Conservation (phyloP, 2,888 invertebrate species). For the Agrypnus murinus region DNA sequence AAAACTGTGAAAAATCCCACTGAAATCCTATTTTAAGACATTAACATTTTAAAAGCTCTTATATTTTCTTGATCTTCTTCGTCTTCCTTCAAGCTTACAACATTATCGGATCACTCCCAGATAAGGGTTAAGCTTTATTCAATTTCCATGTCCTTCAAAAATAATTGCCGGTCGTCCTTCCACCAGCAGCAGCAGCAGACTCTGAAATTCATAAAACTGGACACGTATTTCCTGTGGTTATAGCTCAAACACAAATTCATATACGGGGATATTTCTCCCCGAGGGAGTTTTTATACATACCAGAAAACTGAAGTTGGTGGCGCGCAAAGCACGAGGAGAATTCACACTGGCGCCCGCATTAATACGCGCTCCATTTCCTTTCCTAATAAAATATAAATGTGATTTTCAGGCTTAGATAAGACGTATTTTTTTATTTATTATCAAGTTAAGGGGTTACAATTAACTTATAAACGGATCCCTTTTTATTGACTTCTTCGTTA, state of each 20-base stretch:
- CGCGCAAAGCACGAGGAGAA: conserved; percentile 37
- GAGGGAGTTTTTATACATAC: conserved; percentile 39
- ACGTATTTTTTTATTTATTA: conserved; percentile 38
- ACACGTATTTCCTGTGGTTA: conserved; percentile 33
- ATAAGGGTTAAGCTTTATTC: not conserved
- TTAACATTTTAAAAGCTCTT: too few relatives aligned
- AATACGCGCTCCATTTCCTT: conserved; percentile 43
- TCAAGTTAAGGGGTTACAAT: conserved; percentile 29
- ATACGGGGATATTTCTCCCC: conserved; percentile 37
- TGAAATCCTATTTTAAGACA: too few relatives aligned
- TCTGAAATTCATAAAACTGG: conserved; percentile 24
- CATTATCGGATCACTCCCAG: too few relatives aligned
- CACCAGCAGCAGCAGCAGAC: too few relatives aligned
- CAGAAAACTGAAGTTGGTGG: conserved; percentile 35
- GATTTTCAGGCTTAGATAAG: conserved; percentile 43
- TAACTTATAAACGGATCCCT: conserved; percentile 26
- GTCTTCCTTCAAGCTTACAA: too few relatives aligned
- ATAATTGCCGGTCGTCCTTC: conserved; percentile 4
- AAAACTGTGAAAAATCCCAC: too few relatives aligned
- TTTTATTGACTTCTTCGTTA: conserved; percentile 1
- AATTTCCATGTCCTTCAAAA: not conserved
- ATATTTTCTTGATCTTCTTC: too few relatives aligned
- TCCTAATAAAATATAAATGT: conserved; percentile 47
- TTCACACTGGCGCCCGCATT: conserved; percentile 41
- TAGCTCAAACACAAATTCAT: conserved; percentile 39